These are phyloP conservation scores for Anodontia alba DNA, from an alignment of 2,888 invertebrate species.

Conservation along the genomic window DNA sequence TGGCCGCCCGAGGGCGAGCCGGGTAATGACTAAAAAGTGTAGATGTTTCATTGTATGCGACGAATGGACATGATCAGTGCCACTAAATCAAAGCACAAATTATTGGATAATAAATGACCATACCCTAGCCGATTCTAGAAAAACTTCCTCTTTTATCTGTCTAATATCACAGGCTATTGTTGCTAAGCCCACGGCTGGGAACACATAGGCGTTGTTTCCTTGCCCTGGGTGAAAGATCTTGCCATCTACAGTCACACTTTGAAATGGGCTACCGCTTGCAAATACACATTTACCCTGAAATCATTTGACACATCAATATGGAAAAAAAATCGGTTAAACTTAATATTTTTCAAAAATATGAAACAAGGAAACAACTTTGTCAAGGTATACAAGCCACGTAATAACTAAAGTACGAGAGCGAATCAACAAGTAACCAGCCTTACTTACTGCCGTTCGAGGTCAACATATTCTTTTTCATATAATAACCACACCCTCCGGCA, in stretches of 20 bases:
- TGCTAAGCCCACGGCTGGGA: slow-evolving; percentile 95
- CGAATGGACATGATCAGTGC: too few species aligned
- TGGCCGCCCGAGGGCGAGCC: too few species aligned
- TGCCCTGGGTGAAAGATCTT: slow-evolving; percentile 96
- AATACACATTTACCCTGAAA: slow-evolving; percentile 95
- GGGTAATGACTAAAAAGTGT: too few species aligned
- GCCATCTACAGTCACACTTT: slow-evolving; percentile 91
- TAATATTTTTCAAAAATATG: neutral
- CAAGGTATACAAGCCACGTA: too few species aligned
- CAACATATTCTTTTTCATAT: too few species aligned
- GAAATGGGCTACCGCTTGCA: slow-evolving; percentile 98
- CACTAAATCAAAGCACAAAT: too few species aligned
- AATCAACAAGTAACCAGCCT: too few species aligned
- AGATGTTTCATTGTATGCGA: too few species aligned
- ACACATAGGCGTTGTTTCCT: slow-evolving; percentile 87
- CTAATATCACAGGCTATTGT: slow-evolving; percentile 96
- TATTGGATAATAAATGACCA: neutral
- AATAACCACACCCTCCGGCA: too few species aligned
- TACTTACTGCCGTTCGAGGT: too few species aligned
- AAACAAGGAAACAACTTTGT: too few species aligned
- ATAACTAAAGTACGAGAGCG: too few species aligned
- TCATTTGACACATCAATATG: neutral
- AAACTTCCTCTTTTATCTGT: slow-evolving; percentile 96
- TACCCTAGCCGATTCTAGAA: slow-evolving; percentile 96
- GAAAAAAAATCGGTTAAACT: neutral